Evolutionary conservation across 2,888 invertebrate genomes (phyloP), one percentile per base, ranked within the genome.

Genomic region (Lissonota sp.): DNA sequence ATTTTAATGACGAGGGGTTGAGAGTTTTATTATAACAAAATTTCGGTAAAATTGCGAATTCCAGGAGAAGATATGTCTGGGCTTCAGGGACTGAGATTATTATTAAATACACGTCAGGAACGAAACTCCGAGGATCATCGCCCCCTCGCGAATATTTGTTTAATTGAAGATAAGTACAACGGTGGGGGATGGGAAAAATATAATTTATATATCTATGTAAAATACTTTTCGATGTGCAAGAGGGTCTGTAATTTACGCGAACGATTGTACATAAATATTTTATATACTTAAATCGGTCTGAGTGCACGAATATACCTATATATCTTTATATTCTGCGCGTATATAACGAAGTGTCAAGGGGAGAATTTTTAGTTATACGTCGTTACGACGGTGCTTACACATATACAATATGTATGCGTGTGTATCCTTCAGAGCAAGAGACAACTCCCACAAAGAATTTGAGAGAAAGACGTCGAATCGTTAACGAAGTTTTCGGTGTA

Each of bases 401-500:
- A 26, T 26, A 26, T 26, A 26, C 3, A 26, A 26, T 26, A 26
- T 26, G 26, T 26, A 26, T 51, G 14, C 40, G 12, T 10, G 14
- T 42, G 40, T 42, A 10, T 26, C 14, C 55, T 42, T 46, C n/a
- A 72, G 51, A 14, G 66, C n/a, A 46, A 76, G 80, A 63, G 14
- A 63, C n/a, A 62, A 37, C 44, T 53, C 12, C 16, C 4, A 46
- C 6, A 57, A 46, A 63, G 39, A 60, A 63, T 55, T 49, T 55
- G 14, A 69, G 71, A 80, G 76, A 72, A 67, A 75, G 75, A 83
- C 64, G 67, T 79, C 82, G 79, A 86, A 84, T 84, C 87, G 87
- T 89, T 88, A 88, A 90, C 88, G 85, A 90, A 90, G 88, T 90
- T 91, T 84, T 88, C 85, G 85, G 86, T 84, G 86, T 84, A 84